Evolutionary conservation across 2,888 invertebrate genomes (phyloP).

Genomic region (Microctonus brassicae): DNA sequence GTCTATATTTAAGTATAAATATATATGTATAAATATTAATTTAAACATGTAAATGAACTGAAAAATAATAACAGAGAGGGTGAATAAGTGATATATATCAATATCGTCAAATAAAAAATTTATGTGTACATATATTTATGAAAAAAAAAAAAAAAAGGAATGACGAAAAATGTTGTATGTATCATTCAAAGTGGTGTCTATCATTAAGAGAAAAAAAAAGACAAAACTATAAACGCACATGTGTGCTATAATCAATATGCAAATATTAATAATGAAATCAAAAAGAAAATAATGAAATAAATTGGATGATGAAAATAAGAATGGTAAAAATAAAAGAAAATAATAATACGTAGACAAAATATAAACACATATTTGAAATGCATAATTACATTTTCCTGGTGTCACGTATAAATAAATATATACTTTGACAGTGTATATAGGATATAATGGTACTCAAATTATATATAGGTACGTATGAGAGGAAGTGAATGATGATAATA

Average conservation of each 20-base stretch:
- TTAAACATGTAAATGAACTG: conserved; percentile 1
- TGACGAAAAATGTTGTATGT: not conserved
- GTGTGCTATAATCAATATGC: not conserved
- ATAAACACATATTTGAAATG: not conserved
- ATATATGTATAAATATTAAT: not conserved
- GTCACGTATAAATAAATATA: not conserved
- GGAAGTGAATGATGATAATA: conserved; percentile 22
- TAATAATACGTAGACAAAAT: not conserved
- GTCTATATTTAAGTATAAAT: not conserved
- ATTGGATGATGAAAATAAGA: not conserved
- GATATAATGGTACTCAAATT: conserved; percentile 23
- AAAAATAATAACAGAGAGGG: not conserved
- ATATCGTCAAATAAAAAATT: not conserved
- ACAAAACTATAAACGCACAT: not conserved
- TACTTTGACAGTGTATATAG: too few species aligned
- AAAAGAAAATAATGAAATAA: not conserved
- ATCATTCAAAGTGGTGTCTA: not conserved
- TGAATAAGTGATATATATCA: not conserved
- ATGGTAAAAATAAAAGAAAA: not conserved
- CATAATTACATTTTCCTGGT: not conserved
- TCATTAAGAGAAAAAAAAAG: not conserved
- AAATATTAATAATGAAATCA: not conserved
- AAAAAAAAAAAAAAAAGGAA: not conserved
- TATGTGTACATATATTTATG: not conserved
- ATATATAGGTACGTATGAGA: not conserved